Base-by-base conservation (phyloP, 2,888 invertebrate species). In the Nasonia oneida region DNA sequence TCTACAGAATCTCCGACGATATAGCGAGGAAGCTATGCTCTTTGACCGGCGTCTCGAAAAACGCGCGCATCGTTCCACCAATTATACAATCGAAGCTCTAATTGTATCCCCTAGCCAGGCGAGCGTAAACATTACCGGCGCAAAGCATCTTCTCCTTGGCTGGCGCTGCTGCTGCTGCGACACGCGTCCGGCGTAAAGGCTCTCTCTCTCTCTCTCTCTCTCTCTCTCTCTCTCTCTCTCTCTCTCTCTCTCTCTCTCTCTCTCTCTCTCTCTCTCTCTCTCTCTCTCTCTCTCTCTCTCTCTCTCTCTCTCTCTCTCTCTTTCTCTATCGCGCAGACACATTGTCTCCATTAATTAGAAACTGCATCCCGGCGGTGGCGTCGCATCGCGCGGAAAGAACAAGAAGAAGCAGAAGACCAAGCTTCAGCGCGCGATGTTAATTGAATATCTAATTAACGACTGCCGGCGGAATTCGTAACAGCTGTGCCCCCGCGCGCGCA, bases 401-500 rank as follows among this genome's bases (percentile, higher is more conserved):
- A 57, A 57, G 57, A 57, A 57, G 57, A 6, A 57, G 57, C 57
- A n/a, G 57, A 57, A n/a, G 57, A 6, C 57, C 57, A n/a, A n/a
- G 57, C 57, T 57, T n/a, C n/a, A 18, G 57, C 57, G 57, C 57
- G 57, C 64, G 29, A 29, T 64, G 86, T 87, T 89, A 90, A 90
- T 89, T 89, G 89, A 90, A 88, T 89, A 90, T 89, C 89, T 89
- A 91, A 91, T 90, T 90, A 90, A 90, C 89, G 89, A 89, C 87
- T 85, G 86, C 87, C 87, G 88, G 85, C 88, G 88, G 88, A 79
- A 90, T 90, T 90, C 87, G 88, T 87, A 88, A 89, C 88, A 87
- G 87, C 29, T 29, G 29, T 29, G 29, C 29, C 29, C 29, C 1
- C 29, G 29, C 29, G 29, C 29, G 70, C 88, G 84, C 89, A 78